Conservation (phyloP, 2,888 invertebrate species). For the Dryobota labecula region DNA sequence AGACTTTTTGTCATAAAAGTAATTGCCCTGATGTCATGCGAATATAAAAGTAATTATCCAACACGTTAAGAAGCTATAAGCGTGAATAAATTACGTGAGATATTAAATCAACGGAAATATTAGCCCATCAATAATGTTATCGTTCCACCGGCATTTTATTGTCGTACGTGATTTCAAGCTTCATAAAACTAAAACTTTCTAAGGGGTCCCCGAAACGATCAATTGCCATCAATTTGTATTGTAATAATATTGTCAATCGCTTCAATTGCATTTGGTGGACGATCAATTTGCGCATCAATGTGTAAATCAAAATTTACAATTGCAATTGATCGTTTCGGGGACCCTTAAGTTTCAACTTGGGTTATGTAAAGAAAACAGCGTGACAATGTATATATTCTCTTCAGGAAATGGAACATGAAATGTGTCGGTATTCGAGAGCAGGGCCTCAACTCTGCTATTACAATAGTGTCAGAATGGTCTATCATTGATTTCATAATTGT, state of each 20-base stretch:
- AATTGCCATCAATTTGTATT: no score
- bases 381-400: slow-evolving; percentile 39
- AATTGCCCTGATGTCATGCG: slow-evolving; percentile 39
- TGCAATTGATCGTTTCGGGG: no score
- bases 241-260: no score
- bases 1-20: slow-evolving; percentile 35
- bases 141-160: slow-evolving; percentile 24
- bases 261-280: no score
- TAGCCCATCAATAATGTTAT: slow-evolving; percentile 19
- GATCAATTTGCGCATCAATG: no score
- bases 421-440: slow-evolving; percentile 62
- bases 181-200: slow-evolving; percentile 21
- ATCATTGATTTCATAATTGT: no score
- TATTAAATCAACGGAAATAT: slow-evolving; percentile 25
- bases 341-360: slow-evolving; percentile 4
- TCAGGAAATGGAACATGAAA: slow-evolving; percentile 32
- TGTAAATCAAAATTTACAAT: no score
- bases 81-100: slow-evolving; percentile 22
- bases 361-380: slow-evolving; percentile 22
- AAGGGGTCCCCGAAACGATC: no score
- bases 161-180: slow-evolving; percentile 27
- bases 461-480: no score
- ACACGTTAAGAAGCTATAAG: slow-evolving; percentile 26
- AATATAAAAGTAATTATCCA: slow-evolving; percentile 31
- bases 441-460: no score